Conservation (phyloP, 2,797 vertebrate genomes). For the Lateolabrax maculatus region DNA sequence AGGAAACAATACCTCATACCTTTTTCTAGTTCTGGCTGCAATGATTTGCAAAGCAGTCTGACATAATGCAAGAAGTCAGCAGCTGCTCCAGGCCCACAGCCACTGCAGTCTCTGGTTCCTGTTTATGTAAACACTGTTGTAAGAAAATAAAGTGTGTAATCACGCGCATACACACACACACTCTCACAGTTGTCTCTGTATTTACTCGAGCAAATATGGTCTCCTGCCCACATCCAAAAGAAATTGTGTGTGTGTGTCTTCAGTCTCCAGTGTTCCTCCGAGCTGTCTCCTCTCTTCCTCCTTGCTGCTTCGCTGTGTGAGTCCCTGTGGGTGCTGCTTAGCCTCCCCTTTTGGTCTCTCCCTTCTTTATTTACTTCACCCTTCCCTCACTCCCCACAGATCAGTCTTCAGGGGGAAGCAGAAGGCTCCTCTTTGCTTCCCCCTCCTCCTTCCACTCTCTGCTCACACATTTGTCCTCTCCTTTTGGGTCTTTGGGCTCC, state of each 20-base stretch:
- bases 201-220: conserved; percentile 68
- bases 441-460: conserved; percentile 21
- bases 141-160: conserved; percentile 50
- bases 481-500: conserved; percentile 33
- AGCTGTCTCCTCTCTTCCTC: conserved; percentile 55
- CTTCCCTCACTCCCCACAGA: conserved; percentile 45
- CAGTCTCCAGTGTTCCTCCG: conserved; percentile 55
- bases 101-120: conserved; percentile 38
- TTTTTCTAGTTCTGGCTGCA: conserved; percentile 32
- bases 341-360: conserved; percentile 51
- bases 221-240: conserved; percentile 51
- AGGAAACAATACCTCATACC: conserved; percentile 17
- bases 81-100: conserved; percentile 47
- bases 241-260: conserved; percentile 44
- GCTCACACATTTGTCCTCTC: conserved; percentile 26
- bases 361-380: conserved; percentile 62
- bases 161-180: conserved; percentile 12
- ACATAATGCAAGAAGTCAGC: conserved; percentile 54
- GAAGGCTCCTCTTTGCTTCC: conserved; percentile 18
- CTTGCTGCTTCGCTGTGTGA: conserved; percentile 18
- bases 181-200: conserved; percentile 41
- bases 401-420: conserved; percentile 48
- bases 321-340: conserved; percentile 51
- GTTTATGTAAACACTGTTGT: conserved; percentile 61
- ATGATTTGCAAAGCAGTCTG: conserved; percentile 43